Conservation (phyloP, 2,888 invertebrate species). For the Apotomis betuletana region DNA sequence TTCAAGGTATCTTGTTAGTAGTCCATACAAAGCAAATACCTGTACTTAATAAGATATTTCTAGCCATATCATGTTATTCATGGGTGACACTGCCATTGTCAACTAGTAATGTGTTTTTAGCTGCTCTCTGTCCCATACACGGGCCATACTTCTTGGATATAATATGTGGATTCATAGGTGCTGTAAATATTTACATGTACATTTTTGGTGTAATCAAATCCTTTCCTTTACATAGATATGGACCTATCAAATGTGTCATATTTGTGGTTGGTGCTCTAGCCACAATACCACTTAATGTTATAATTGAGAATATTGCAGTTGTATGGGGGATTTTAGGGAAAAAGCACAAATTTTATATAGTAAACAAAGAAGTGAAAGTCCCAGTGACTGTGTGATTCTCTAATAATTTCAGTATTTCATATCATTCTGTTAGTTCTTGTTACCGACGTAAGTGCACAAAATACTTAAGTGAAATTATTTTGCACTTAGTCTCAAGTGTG, state of each 20-base stretch:
- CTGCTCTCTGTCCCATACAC: slow-evolving; percentile 93
- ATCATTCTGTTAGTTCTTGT: slow-evolving; percentile 55
- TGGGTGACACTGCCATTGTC: slow-evolving; percentile 98
- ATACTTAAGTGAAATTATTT: slow-evolving; percentile 61
- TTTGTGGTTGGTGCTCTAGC: slow-evolving; percentile 94
- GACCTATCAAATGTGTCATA: slow-evolving; percentile 89
- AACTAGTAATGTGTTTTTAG: slow-evolving; percentile 94
- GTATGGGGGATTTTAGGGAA: slow-evolving; percentile 97
- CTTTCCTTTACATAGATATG: slow-evolving; percentile 94
- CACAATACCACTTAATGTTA: slow-evolving; percentile 96
- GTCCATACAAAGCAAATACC: slow-evolving; percentile 94
- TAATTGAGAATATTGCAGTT: slow-evolving; percentile 97
- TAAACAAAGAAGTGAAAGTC: slow-evolving; percentile 93
- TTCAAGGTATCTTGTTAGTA: slow-evolving; percentile 94
- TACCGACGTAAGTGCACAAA: slow-evolving; percentile 69
- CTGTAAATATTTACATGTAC: slow-evolving; percentile 98
- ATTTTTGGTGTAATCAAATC: slow-evolving; percentile 98
- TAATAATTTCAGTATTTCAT: slow-evolving; percentile 46
- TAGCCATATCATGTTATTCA: slow-evolving; percentile 95
- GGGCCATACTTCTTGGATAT: slow-evolving; percentile 93
- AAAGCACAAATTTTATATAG: slow-evolving; percentile 98
- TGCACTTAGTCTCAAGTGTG: slow-evolving; percentile 52
- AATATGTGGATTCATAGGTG: slow-evolving; percentile 94
- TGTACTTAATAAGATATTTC: slow-evolving; percentile 88
- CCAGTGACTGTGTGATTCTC: slow-evolving; percentile 85